A percentile compares a stretch with the other conserved stretches of the same genome.
Conservation (phyloP, 2,113 vertebrate genomes). For the Neopipo cinnamomea region DNA sequence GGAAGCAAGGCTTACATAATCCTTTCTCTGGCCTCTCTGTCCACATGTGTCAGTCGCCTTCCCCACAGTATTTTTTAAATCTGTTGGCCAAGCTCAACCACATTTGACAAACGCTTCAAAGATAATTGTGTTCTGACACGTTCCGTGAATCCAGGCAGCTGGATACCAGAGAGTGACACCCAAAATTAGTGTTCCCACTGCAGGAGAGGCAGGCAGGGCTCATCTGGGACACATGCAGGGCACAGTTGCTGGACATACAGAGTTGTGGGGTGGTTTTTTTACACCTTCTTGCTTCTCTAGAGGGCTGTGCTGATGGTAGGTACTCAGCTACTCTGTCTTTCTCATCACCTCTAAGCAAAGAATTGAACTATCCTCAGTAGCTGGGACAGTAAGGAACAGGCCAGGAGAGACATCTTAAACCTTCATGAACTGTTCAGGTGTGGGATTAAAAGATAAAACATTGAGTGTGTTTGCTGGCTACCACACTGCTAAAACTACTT, state of each 20-base stretch:
- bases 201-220: not conserved
- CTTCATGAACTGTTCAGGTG: not conserved
- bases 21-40: not conserved
- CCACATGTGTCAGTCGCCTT: not conserved
- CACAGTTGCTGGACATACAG: rapidly evolving
- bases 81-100: not conserved
- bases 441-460: not conserved
- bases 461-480: not conserved
- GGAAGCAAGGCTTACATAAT: not conserved
- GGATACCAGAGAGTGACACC: not conserved
- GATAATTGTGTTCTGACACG: not conserved
- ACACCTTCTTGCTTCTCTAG: not conserved
- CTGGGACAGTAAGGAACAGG: not conserved
- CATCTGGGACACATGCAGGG: not conserved
- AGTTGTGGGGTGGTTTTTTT: not conserved
- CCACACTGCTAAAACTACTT: not conserved
- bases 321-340: not conserved
- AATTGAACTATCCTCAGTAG: not conserved
- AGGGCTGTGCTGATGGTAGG: not conserved
- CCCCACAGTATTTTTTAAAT: not conserved
- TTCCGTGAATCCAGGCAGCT: not conserved
- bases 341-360: not conserved
- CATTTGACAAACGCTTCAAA: not conserved
- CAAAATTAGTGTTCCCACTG: not conserved
- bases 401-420: not conserved